Evolutionary conservation across 2,113 vertebrate species (phyloP), one percentile per base, ranked within the genome.

Genomic region (Amphiprion percula): DNA sequence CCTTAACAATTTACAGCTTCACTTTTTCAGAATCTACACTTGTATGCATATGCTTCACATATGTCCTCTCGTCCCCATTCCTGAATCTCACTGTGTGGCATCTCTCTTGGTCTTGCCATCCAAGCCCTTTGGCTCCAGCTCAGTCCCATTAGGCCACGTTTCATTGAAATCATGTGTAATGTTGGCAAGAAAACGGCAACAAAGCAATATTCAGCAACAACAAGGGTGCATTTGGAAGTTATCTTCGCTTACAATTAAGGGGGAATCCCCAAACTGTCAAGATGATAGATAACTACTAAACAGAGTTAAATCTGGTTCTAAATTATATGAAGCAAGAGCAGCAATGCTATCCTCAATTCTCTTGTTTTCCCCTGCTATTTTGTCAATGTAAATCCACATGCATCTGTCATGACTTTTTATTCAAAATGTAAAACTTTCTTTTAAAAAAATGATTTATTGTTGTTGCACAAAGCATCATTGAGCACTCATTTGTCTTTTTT

Each of bases 21-120:
- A 44, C 62, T 56, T 88, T 85, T 74, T 83, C 55, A 47, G 46
- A 87, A 85, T 83, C 84, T 79, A n/a, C 68, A 82, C 79, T 86
- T 85, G 23, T 73, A 76, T 90, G 88, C 93, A 92, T 80, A 82
- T 92, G 89, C 78, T 81, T 83, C 80, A 78, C 91, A 93, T 68
- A 85, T 93, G 88, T 91, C 82, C 28, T 64, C 77, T 78, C 70
- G 15, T 74, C 79, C 67, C 74, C 46, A 12, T 79, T 81, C 59
- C 68, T 33, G 26, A 76, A 39, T 81, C 58, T 66, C 56, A 82
- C 73, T 80, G 75, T 87, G 85, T 64, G 74, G 52, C n/a, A 17
- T 30, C 77, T 41, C 54, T 77, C 39, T 56, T 41, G 14, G 21
- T 82, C 37, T 65, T 55, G 49, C 74, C 63, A 68, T 64, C 49